These are phyloP conservation scores for Hydroisotoma schaefferi DNA, from an alignment of 2,888 invertebrate species.

Conservation along the genomic window DNA sequence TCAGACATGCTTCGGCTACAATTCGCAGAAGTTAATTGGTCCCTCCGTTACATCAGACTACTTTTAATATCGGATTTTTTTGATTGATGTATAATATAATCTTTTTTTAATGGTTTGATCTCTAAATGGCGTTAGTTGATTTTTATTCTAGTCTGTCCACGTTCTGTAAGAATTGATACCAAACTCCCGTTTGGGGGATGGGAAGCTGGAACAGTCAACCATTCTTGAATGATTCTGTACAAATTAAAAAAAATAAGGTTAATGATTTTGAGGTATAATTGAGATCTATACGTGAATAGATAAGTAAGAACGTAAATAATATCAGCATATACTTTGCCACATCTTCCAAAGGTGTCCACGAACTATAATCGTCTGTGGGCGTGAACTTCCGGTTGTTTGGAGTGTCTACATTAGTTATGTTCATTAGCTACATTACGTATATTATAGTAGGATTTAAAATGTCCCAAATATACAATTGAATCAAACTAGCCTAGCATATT, in stretches of 20 bases:
- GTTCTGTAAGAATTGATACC: conserved; percentile 81
- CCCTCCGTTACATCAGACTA: conserved; percentile 2
- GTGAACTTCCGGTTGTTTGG: conserved; percentile 26
- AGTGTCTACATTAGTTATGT: conserved; percentile 12
- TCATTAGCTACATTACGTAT: background rate
- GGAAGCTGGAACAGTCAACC: conserved; percentile 74
- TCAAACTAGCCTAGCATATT: conserved; percentile 60
- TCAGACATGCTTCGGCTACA: no score
- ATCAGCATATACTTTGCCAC: conserved; percentile 19
- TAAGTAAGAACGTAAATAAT: background rate
- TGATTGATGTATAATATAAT: background rate
- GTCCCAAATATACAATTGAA: background rate
- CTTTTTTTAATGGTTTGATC: background rate
- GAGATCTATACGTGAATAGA: background rate
- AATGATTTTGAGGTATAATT: no score
- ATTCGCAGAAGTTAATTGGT: conserved; percentile 1
- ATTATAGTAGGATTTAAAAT: background rate
- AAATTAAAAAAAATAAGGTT: no score
- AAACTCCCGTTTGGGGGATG: conserved; percentile 79
- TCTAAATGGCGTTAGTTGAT: conserved; percentile 9
- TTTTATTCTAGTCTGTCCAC: conserved; percentile 64
- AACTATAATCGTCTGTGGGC: conserved; percentile 10
- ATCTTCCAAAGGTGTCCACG: conserved; percentile 25
- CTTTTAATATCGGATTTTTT: background rate
- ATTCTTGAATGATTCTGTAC: conserved; percentile 69